Evolutionary conservation across 1,140 invertebrate species (phyloP).

Genomic region (Akabosia matsudoensis): DNA sequence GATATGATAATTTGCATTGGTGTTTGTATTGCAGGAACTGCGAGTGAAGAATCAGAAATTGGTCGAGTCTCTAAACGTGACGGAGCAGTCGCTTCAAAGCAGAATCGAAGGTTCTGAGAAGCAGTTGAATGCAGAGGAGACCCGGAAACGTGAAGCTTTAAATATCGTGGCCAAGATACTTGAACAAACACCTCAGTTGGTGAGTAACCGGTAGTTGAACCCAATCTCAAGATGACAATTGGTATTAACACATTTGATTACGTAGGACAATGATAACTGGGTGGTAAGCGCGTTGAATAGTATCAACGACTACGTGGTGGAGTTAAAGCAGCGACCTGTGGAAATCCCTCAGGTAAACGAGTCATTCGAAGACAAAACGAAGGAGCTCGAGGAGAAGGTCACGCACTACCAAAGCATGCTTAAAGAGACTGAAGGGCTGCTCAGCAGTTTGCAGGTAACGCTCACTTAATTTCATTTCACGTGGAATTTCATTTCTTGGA

Average conservation of each 20-base stretch:
- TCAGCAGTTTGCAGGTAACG: not conserved
- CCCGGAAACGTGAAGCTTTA: not conserved
- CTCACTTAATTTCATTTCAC: not conserved
- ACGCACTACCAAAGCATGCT: constrained; percentile 7
- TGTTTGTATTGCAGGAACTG: constrained; percentile 16
- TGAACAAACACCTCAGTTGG: too few relatives aligned
- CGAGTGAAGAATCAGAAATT: constrained; percentile 35
- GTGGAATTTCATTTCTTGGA: too few relatives aligned
- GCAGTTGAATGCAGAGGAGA: not conserved
- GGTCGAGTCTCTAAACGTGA: constrained; percentile 38
- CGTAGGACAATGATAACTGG: not conserved
- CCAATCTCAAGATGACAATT: too few relatives aligned
- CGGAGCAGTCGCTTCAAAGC: constrained; percentile 24
- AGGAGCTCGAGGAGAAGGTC: not conserved
- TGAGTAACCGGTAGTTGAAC: too few relatives aligned
- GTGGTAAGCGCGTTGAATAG: not conserved
- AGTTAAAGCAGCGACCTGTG: not conserved
- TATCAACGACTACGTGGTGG: not conserved
- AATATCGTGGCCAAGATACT: not conserved
- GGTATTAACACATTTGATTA: too few relatives aligned
- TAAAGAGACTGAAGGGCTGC: not conserved
- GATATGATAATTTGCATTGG: not conserved
- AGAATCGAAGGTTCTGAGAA: not conserved
- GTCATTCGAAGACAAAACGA: not conserved
- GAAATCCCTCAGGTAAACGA: not conserved